phyloP scores from a whole-genome alignment of 2,888 invertebrate genomes.

The Hypsopygia costalis region DNA sequence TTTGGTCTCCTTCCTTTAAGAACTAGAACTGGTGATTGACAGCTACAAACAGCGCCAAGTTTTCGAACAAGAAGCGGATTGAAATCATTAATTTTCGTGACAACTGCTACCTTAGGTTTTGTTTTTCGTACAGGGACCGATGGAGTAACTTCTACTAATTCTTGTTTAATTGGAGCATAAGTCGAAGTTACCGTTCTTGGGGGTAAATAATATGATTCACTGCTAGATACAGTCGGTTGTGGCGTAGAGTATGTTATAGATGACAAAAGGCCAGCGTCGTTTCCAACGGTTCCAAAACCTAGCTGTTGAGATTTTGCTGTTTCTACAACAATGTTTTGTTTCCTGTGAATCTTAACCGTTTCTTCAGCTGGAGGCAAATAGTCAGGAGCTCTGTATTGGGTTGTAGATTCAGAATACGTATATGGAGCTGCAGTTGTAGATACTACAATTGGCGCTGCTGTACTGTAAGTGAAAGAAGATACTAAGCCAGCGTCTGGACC shows the following conservation, averaged over 20 bases:
- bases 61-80: conserved; percentile 86
- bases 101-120: conserved; percentile 78
- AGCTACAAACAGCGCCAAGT: conserved; percentile 87
- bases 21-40: conserved; percentile 79
- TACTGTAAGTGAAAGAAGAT: conserved; percentile 54
- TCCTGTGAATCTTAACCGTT: conserved; percentile 32
- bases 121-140: conserved; percentile 42
- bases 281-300: conserved; percentile 69
- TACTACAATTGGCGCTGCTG: conserved; percentile 44
- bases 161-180: conserved; percentile 54
- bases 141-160: conserved; percentile 58
- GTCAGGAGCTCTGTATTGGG: conserved; percentile 39
- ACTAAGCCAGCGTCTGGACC: conserved; percentile 58
- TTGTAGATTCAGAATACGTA: conserved; percentile 31
- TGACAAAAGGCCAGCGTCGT: conserved; percentile 63
- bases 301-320: conserved; percentile 64
- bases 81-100: conserved; percentile 85
- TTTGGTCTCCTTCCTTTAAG: conserved; percentile 70
- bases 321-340: conserved; percentile 66
- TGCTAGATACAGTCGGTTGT: conserved; percentile 44
- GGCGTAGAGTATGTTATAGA: conserved; percentile 53
- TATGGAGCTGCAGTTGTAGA: conserved; percentile 32
- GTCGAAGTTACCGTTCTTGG: conserved; percentile 47
- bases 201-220: conserved; percentile 37
- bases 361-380: conserved; percentile 41